phyloP scores from a whole-genome alignment of 2,888 invertebrate species.

The Nudaria mundana region DNA sequence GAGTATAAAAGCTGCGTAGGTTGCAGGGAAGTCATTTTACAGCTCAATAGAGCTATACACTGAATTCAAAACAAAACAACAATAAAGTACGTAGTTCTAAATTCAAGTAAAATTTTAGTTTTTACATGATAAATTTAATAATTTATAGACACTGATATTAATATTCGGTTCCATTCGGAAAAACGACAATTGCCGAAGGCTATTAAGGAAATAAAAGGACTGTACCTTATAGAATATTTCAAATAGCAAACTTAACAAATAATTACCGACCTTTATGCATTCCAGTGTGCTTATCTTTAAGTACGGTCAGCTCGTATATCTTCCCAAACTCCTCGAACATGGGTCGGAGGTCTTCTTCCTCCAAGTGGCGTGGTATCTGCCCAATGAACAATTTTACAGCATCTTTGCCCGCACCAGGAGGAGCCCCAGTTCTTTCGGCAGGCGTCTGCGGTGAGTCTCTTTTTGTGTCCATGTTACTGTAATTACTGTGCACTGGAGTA shows the following conservation, averaged over 20 bases:
- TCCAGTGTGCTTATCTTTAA: conserved; percentile 97
- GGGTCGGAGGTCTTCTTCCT: conserved; percentile 92
- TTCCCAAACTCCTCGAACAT: conserved; percentile 96
- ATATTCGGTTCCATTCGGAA: no score
- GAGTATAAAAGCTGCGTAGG: no score
- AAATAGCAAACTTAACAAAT: conserved; percentile 31
- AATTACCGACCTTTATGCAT: conserved; percentile 92
- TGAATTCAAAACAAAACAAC: no score
- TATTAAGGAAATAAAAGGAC: no score
- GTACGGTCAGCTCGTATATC: conserved; percentile 96
- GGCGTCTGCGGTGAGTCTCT: conserved; percentile 59
- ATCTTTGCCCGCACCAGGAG: conserved; percentile 74
- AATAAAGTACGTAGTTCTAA: no score
- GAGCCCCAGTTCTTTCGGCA: conserved; percentile 69
- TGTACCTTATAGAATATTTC: conserved; percentile 16
- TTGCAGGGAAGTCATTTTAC: no score
- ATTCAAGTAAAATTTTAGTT: no score
- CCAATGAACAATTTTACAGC: conserved; percentile 95
- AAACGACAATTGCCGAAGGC: no score
- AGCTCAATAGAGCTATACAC: no score
- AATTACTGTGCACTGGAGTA: conserved; percentile 62
- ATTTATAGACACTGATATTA: no score
- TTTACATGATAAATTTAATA: no score
- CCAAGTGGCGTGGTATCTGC: conserved; percentile 94
- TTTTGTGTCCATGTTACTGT: conserved; percentile 36